Evolutionary conservation across 2,888 invertebrate genomes (phyloP).

Genomic region (Cheilosia variabilis): DNA sequence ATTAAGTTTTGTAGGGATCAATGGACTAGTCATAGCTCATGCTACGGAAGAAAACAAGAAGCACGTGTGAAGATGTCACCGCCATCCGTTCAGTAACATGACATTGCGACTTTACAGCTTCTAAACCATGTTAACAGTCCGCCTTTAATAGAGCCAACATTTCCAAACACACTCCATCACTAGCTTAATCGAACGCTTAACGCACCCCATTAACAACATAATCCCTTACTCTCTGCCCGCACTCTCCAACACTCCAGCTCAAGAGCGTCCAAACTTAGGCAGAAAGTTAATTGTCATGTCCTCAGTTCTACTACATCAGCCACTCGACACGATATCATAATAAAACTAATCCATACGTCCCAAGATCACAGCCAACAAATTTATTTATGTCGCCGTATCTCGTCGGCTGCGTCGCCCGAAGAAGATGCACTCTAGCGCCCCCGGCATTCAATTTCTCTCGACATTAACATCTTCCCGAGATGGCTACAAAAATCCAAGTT

Average conservation of each 20-base stretch:
- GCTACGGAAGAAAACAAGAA: no score
- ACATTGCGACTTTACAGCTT: no score
- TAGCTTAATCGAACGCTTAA: slow-evolving; percentile 18
- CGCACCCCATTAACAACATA: slow-evolving; percentile 11
- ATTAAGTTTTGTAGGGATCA: no score
- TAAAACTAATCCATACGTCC: slow-evolving; percentile 47
- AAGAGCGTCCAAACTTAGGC: no score
- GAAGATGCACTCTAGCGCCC: slow-evolving; percentile 48
- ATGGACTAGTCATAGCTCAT: no score
- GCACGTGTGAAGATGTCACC: no score
- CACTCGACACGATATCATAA: slow-evolving; percentile 54
- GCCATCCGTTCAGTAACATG: no score
- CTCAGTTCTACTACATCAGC: slow-evolving; percentile 44
- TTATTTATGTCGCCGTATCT: slow-evolving; percentile 41
- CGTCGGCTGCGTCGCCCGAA: neutral
- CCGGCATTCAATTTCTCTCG: neutral
- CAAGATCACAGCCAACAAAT: slow-evolving; percentile 30
- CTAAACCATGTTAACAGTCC: no score
- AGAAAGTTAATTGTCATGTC: slow-evolving; percentile 35
- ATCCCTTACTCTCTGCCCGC: slow-evolving; percentile 3
- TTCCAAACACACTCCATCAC: neutral
- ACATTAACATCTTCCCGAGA: slow-evolving; percentile 32
- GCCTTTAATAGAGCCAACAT: no score
- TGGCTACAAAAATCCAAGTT: slow-evolving; percentile 41
- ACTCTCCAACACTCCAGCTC: no score